Conservation (phyloP, 2,888 invertebrate genomes). For the Arrhopalites spinosus region DNA sequence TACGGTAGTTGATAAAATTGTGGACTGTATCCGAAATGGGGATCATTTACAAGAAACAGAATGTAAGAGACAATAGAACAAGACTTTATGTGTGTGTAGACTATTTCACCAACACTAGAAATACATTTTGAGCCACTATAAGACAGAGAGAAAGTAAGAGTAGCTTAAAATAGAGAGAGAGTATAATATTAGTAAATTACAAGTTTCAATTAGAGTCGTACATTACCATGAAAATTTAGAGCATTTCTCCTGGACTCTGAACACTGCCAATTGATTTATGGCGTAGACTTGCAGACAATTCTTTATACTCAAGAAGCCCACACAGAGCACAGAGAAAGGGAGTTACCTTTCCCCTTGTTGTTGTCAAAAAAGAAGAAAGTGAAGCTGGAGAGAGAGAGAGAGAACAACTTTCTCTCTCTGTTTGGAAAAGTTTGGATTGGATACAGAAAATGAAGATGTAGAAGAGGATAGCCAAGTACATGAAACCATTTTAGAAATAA, state of each 20-base stretch:
- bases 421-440: too few relatives aligned
- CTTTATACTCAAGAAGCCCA: background rate
- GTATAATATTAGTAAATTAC: background rate
- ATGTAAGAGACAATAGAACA: background rate
- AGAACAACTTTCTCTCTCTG: background rate
- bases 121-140: background rate
- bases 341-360: too few relatives aligned
- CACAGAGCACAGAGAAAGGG: background rate
- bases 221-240: background rate
- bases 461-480: background rate
- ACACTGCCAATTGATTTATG: conserved; percentile 1
- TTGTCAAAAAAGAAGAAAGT: background rate
- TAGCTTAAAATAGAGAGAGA: background rate
- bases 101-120: background rate
- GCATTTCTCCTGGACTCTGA: background rate
- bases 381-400: background rate
- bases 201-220: background rate
- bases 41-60: too few relatives aligned
- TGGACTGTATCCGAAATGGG: too few relatives aligned
- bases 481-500: background rate
- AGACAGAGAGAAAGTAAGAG: background rate
- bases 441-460: too few relatives aligned
- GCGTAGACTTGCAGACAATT: background rate
- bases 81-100: background rate
- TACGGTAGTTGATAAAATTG: too few relatives aligned